Percentiles rank a stretch among this genome's conserved stretches.
Conservation (phyloP, 2,113 vertebrate species). For the Chamaea fasciata region DNA sequence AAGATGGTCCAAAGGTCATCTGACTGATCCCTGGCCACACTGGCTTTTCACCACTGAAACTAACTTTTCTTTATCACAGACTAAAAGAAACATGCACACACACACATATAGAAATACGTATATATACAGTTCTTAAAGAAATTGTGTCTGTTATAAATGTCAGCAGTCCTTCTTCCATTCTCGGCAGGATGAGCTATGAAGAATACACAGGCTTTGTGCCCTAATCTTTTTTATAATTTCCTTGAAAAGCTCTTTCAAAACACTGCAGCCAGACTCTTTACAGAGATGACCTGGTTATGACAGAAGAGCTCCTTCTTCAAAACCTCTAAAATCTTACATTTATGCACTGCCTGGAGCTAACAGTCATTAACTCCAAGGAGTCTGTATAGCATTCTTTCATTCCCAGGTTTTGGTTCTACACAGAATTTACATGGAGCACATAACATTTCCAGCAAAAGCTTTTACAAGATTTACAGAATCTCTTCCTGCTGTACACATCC, state of each 20-base stretch:
- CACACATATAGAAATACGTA: accelerated
- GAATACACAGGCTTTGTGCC: neutral
- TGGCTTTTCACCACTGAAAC: neutral
- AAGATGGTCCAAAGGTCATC: neutral
- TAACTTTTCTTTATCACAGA: neutral
- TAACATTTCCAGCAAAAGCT: neutral
- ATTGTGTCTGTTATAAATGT: neutral
- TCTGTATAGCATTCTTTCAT: neutral
- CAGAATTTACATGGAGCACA: neutral
- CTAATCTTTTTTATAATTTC: neutral
- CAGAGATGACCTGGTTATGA: neutral
- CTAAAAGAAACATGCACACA: neutral
- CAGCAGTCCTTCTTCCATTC: neutral
- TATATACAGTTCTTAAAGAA: neutral
- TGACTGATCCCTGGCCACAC: neutral
- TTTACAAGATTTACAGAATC: neutral
- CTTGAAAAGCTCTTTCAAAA: neutral
- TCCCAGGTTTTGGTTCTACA: neutral
- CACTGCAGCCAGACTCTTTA: neutral
- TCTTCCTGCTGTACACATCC: neutral
- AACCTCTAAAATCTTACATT: neutral
- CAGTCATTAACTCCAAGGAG: neutral
- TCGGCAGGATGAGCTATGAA: neutral
- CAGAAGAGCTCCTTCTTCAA: neutral
- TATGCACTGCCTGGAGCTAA: neutral